These are phyloP conservation scores for Plebejus melissa DNA, from an alignment of 2,888 invertebrate species.

Conservation along the genomic window DNA sequence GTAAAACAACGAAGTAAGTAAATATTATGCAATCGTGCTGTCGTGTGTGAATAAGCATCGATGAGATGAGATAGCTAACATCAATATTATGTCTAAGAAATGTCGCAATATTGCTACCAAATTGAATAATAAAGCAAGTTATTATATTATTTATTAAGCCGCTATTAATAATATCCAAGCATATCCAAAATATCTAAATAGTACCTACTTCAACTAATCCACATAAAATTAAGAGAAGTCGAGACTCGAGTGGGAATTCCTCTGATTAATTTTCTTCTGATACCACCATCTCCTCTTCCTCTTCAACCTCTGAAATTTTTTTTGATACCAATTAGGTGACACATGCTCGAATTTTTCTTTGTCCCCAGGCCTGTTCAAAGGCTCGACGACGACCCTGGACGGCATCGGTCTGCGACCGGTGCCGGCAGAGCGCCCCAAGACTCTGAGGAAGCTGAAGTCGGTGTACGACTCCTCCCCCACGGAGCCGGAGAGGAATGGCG, in stretches of 20 bases:
- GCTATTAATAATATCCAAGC: no score
- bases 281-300: no score
- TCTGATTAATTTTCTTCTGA: no score
- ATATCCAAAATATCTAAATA: no score
- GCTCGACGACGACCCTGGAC: slow-evolving; percentile 85
- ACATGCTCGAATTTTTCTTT: slow-evolving; percentile 39
- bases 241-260: no score
- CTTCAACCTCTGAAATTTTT: no score
- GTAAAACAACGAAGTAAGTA: slow-evolving; percentile 12
- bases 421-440: slow-evolving; percentile 85
- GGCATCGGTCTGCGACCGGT: slow-evolving; percentile 80
- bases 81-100: neutral
- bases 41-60: neutral
- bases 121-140: no score
- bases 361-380: slow-evolving; percentile 87
- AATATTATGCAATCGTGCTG: neutral
- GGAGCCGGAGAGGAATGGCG: slow-evolving; percentile 58
- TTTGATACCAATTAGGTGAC: no score
- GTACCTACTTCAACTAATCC: no score
- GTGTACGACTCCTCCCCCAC: slow-evolving; percentile 82
- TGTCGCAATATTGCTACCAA: no score
- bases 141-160: neutral
- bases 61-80: neutral
- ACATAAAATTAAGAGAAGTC: no score
- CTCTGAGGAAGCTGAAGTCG: slow-evolving; percentile 85